These are phyloP conservation scores for Tachycineta bicolor DNA, from an alignment of 2,113 vertebrate species.

Conservation along the genomic window DNA sequence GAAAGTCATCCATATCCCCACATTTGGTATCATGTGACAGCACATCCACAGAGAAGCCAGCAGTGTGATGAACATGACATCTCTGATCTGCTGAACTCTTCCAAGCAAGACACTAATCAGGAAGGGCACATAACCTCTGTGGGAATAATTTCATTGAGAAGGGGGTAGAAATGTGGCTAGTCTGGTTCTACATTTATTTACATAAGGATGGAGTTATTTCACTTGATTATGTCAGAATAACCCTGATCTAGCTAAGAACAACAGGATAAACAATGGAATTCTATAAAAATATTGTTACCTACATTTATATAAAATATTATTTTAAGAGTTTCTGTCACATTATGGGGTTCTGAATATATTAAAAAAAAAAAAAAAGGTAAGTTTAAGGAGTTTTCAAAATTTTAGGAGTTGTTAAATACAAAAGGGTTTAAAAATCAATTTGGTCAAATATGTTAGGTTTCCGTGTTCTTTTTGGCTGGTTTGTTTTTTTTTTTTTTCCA, in stretches of 20 bases:
- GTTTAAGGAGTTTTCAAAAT: background rate
- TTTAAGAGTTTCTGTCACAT: background rate
- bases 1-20: background rate
- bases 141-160: background rate
- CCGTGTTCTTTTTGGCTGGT: accelerated
- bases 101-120: background rate
- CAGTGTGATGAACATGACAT: background rate
- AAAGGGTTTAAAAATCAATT: background rate
- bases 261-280: background rate
- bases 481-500: background rate
- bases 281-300: background rate
- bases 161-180: background rate
- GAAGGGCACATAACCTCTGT: background rate
- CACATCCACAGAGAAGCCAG: background rate
- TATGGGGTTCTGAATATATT: background rate
- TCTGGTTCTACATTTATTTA: background rate
- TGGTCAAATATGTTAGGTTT: background rate
- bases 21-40: background rate
- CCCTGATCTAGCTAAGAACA: background rate
- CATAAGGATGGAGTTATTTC: background rate
- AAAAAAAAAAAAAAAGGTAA: background rate
- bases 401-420: background rate
- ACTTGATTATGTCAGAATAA: background rate
- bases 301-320: background rate
- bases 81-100: background rate